Evolutionary conservation across 2,797 vertebrate genomes (phyloP).

Genomic region (Peromyscus attwateri): DNA sequence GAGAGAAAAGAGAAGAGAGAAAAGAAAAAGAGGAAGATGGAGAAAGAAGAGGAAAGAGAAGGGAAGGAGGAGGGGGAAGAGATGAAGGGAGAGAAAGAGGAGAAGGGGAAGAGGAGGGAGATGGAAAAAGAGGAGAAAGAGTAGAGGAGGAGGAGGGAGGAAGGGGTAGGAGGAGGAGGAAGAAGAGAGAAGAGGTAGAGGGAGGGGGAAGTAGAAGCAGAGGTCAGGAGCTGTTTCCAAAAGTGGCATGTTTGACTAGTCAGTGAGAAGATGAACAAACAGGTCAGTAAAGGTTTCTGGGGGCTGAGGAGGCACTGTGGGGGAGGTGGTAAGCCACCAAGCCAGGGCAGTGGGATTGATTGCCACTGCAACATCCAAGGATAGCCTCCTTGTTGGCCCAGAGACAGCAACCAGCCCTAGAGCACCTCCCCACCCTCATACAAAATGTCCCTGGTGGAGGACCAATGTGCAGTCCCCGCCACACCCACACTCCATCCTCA

Average conservation of each 20-base stretch:
- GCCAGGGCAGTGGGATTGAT: not conserved
- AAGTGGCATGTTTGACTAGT: not conserved
- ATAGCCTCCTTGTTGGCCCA: not conserved
- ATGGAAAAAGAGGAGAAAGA: not conserved
- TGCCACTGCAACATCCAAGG: not conserved
- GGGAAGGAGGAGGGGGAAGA: not conserved
- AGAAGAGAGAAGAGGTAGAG: not conserved
- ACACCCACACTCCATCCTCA: not conserved
- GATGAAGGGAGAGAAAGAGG: not conserved
- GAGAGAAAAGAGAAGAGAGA: not conserved
- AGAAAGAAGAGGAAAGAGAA: not conserved
- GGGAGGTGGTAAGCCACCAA: fast-evolving
- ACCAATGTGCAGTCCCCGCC: too few species aligned
- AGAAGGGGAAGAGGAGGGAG: not conserved
- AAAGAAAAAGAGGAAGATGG: not conserved
- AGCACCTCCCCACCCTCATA: not conserved
- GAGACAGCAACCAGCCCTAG: not conserved
- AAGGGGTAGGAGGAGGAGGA: not conserved
- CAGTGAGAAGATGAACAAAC: not conserved
- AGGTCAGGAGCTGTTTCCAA: not conserved
- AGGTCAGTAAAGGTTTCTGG: not conserved
- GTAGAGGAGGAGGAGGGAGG: not conserved
- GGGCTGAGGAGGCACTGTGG: not conserved
- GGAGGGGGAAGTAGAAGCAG: not conserved
- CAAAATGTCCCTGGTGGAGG: not conserved